Percentiles rank a stretch among this genome's conserved stretches.
Conservation (phyloP, 2,888 invertebrate genomes). For the Drosophila sordidula region DNA sequence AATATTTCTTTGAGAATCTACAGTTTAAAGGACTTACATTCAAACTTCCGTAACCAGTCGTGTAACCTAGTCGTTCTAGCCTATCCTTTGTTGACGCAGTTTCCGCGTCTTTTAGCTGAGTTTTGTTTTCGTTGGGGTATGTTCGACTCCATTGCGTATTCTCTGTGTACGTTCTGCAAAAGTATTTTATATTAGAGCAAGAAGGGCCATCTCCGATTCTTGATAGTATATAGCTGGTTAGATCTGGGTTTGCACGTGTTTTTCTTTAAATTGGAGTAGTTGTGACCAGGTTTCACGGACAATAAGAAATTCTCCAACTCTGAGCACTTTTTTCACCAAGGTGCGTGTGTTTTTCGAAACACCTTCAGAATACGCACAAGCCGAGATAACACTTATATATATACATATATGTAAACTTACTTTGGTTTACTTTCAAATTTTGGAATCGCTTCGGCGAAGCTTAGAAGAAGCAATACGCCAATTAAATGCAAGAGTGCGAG, state of each 20-base stretch:
- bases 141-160: slow-evolving; percentile 81
- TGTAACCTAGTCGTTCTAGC: slow-evolving; percentile 83
- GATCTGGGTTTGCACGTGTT: too few species aligned
- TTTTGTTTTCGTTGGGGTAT: slow-evolving; percentile 82
- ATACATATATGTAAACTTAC: slow-evolving; percentile 45
- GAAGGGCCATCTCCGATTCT: neutral
- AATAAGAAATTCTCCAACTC: too few species aligned
- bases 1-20: neutral
- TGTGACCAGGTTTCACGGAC: too few species aligned
- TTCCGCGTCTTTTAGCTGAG: slow-evolving; percentile 73
- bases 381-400: too few species aligned
- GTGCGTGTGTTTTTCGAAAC: too few species aligned
- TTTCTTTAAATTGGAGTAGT: too few species aligned
- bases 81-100: slow-evolving; percentile 82
- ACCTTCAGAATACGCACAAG: too few species aligned
- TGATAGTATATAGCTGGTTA: too few species aligned
- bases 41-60: slow-evolving; percentile 84
- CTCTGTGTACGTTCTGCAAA: slow-evolving; percentile 66
- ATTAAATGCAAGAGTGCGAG: slow-evolving; percentile 30
- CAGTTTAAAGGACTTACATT: slow-evolving; percentile 73
- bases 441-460: slow-evolving; percentile 57
- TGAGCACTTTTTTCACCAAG: too few species aligned
- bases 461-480: slow-evolving; percentile 36
- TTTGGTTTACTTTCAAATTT: slow-evolving; percentile 71
- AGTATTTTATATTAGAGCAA: neutral